A percentile compares a stretch with the other conserved stretches of the same genome.
These are phyloP conservation scores for Ypsolopha sequella DNA, from an alignment of 2,888 invertebrate genomes.

Conservation along the genomic window DNA sequence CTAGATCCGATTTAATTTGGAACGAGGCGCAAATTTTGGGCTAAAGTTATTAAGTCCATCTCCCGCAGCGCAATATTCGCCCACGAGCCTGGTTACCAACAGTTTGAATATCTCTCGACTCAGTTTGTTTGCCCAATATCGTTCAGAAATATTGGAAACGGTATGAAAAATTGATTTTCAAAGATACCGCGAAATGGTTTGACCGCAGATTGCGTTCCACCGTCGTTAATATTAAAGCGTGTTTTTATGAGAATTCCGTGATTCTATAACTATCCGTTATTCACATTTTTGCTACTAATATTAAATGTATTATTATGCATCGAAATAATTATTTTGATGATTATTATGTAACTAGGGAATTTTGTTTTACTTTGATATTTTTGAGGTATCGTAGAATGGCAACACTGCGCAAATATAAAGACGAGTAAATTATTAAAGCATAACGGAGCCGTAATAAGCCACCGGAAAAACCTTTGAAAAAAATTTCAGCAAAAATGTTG, in stretches of 20 bases:
- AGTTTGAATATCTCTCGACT: background rate
- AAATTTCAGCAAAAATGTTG: background rate
- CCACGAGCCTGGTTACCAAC: slow-evolving; percentile 23
- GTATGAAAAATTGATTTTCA: background rate
- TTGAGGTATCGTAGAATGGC: background rate
- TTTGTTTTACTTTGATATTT: too few species aligned
- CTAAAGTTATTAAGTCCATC: slow-evolving; percentile 26
- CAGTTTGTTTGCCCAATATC: background rate
- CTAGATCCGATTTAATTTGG: background rate
- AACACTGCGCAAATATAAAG: background rate
- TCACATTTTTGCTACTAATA: too few species aligned
- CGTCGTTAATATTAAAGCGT: background rate
- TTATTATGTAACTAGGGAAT: too few species aligned
- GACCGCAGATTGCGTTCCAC: background rate
- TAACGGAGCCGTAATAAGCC: background rate
- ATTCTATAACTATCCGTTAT: too few species aligned
- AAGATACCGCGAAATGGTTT: background rate
- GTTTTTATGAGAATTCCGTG: too few species aligned
- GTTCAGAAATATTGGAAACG: background rate
- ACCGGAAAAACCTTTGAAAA: background rate
- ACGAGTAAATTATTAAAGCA: background rate
- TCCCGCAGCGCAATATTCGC: slow-evolving; percentile 28
- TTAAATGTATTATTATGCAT: too few species aligned
- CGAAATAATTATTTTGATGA: too few species aligned
- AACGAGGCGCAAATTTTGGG: slow-evolving; percentile 6